Conservation (phyloP, 2,888 invertebrate species). For the Monoplex corrugatus region DNA sequence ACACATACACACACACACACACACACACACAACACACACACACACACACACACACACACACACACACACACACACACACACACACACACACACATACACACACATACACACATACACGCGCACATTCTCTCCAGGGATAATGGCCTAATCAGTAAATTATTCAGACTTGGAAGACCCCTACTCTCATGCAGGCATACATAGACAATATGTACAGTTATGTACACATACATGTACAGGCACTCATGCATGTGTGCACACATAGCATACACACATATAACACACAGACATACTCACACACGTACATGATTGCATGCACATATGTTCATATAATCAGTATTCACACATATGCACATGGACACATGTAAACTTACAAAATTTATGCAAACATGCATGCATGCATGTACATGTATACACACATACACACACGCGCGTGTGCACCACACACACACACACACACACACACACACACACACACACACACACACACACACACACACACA, state of each 20-base stretch:
- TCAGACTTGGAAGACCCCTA: no score
- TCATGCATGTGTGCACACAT: background rate
- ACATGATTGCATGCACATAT: background rate
- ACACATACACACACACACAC: background rate
- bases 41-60: background rate
- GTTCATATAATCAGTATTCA: background rate
- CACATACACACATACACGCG: background rate
- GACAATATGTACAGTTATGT: no score
- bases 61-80: background rate
- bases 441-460: background rate
- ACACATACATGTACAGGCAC: background rate
- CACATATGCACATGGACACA: background rate
- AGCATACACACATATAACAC: background rate
- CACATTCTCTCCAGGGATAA: no score
- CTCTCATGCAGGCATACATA: background rate
- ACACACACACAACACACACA: background rate
- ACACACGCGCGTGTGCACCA: background rate
- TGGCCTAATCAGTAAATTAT: no score
- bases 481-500: constrained; percentile 37
- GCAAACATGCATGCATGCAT: background rate
- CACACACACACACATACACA: background rate
- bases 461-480: constrained; percentile 34
- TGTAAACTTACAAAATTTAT: background rate
- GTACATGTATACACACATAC: background rate
- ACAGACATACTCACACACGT: background rate